These are phyloP conservation scores for Lucifuga dentata DNA, from an alignment of 2,113 vertebrate genomes.

Conservation along the genomic window DNA sequence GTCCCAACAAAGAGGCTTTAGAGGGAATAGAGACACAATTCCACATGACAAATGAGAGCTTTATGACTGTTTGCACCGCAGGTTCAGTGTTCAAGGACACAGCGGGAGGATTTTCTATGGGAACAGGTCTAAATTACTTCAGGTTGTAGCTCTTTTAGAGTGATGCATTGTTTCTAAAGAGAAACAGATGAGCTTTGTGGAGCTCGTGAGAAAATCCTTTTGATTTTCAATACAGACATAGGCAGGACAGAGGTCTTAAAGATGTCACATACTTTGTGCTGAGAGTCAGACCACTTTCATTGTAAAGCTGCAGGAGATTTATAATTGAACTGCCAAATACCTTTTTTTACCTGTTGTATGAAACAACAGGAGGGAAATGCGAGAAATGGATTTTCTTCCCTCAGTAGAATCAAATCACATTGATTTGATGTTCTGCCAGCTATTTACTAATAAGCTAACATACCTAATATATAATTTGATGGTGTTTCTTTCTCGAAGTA, in stretches of 20 bases:
- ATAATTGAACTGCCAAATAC: slow-evolving; percentile 28
- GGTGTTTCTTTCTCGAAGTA: no score
- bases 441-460: not conserved
- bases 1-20: slow-evolving; percentile 39
- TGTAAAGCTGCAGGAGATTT: slow-evolving; percentile 38
- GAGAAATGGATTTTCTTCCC: not conserved
- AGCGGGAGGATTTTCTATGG: slow-evolving; percentile 56
- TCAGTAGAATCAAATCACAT: slow-evolving; percentile 14
- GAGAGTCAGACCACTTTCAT: slow-evolving; percentile 39
- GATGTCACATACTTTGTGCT: slow-evolving; percentile 32
- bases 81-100: slow-evolving; percentile 67
- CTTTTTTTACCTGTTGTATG: slow-evolving; percentile 33
- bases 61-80: slow-evolving; percentile 38
- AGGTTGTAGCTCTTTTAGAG: slow-evolving; percentile 59
- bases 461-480: not conserved
- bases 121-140: slow-evolving; percentile 55
- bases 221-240: slow-evolving; percentile 40
- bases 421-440: not conserved
- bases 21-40: slow-evolving; percentile 46
- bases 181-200: slow-evolving; percentile 11
- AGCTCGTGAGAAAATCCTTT: slow-evolving; percentile 30
- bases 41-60: slow-evolving; percentile 65
- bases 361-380: no score
- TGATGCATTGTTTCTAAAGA: slow-evolving; percentile 42
- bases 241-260: slow-evolving; percentile 21